Evolutionary conservation across 2,888 invertebrate species (phyloP).

Genomic region (Lithophane ornitopus): DNA sequence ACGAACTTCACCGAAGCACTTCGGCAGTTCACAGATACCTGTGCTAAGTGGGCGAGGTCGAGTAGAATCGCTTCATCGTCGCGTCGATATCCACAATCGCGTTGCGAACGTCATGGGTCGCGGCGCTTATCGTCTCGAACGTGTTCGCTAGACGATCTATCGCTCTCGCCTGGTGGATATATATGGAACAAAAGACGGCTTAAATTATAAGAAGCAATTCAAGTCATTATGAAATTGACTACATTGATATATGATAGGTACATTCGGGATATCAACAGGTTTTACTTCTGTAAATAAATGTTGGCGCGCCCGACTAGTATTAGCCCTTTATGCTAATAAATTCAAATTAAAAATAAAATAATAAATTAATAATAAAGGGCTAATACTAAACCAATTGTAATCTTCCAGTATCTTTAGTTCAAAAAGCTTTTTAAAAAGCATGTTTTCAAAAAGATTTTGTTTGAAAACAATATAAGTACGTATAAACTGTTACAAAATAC

Average conservation of each 20-base stretch:
- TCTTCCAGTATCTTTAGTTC: not conserved
- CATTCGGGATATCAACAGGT: too few relatives aligned
- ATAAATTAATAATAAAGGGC: too few relatives aligned
- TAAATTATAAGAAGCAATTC: not conserved
- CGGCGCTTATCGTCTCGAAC: conserved; percentile 79
- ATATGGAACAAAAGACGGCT: conserved; percentile 16
- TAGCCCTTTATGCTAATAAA: too few relatives aligned
- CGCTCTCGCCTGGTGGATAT: conserved; percentile 79
- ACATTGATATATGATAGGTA: too few relatives aligned
- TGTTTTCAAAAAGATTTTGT: too few relatives aligned
- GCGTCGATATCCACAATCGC: conserved; percentile 84
- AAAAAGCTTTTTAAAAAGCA: not conserved
- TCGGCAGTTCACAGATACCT: conserved; percentile 69
- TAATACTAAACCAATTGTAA: not conserved
- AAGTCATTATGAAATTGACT: not conserved
- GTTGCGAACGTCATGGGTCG: conserved; percentile 81
- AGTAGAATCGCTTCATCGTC: conserved; percentile 84
- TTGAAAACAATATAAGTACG: too few relatives aligned
- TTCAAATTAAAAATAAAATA: too few relatives aligned
- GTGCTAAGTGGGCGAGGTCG: conserved; percentile 82
- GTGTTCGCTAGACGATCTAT: conserved; percentile 82
- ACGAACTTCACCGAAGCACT: conserved; percentile 34
- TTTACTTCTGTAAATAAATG: too few relatives aligned
- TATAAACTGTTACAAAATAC: too few relatives aligned
- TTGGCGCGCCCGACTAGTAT: too few relatives aligned